Conservation (phyloP, 2,888 invertebrate species). For the Aporophyla lueneburgensis region DNA sequence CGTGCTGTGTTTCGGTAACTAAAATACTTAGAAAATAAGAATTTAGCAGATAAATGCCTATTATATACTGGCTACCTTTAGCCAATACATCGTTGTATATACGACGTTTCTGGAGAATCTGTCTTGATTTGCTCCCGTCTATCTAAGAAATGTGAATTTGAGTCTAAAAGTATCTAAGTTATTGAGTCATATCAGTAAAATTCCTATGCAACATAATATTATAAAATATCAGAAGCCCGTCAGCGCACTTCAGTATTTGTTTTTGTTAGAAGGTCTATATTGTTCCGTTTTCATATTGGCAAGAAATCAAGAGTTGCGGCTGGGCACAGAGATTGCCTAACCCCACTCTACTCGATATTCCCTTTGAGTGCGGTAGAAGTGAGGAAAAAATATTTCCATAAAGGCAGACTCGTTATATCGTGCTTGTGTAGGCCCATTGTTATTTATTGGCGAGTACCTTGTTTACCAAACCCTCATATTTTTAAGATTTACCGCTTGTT, state of each 20-base stretch:
- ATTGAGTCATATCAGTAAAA: neutral
- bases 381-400: constrained; percentile 68
- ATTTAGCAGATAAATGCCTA: constrained; percentile 22
- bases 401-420: constrained; percentile 70
- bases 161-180: neutral
- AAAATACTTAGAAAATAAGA: constrained; percentile 38
- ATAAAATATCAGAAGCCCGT: neutral
- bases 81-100: neutral
- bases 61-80: neutral
- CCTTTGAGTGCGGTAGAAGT: constrained; percentile 58
- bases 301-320: constrained; percentile 53
- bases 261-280: constrained; percentile 31
- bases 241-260: constrained; percentile 3
- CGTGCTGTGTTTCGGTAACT: constrained; percentile 51
- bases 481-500: constrained; percentile 77
- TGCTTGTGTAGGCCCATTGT: constrained; percentile 66
- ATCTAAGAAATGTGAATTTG: constrained; percentile 3
- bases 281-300: constrained; percentile 42
- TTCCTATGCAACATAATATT: neutral
- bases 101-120: neutral
- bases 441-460: constrained; percentile 78
- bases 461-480: constrained; percentile 77
- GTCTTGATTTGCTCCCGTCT: neutral
- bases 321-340: constrained; percentile 45
- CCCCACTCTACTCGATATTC: constrained; percentile 55